Evolutionary conservation across 2,888 invertebrate genomes (phyloP), one percentile per base, ranked within the genome.

Genomic region (Polyploca ridens): DNA sequence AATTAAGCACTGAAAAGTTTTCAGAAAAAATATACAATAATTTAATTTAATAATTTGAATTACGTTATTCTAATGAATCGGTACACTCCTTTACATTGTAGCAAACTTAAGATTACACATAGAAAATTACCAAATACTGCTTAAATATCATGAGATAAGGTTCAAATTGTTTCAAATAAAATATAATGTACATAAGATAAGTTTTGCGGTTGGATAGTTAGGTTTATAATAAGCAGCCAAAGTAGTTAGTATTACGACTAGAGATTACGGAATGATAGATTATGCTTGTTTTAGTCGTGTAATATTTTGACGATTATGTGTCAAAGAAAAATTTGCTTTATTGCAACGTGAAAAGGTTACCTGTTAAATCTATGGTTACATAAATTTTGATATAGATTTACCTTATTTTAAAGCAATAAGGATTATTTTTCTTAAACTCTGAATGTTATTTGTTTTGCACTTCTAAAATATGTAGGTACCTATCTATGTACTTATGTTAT

Each of bases 181-280:
- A 63, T 57, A n/a, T 58, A 64, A 64, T 58, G 33, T 62, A 38
- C 33, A n/a, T 64, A 14, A n/a, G 62, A 46, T 58, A 58, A 58
- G n/a, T 61, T 63, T 46, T 63, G 62, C 61, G 61, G 64, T 62
- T 46, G 62, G 38, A 8, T 65, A 65, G 67, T 69, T 66, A 58
- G 72, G 72, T 76, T 73, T 68, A 69, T 75, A 77, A 68, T 74
- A 71, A 72, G 68, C 58, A 57, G 35, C 60, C 69, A 16, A n/a
- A 59, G 60, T 59, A 13, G 63, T 76, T 74, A 73, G 73, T 35
- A 75, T 76, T 74, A 70, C 57, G 68, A 62, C 62, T 70, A 69
- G 58, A 69, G 69, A 74, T 75, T 75, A 69, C 66, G 62, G 69
- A 58, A 35, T 64, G 35, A 62, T 58, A 66, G 68, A 66, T 69